phyloP scores from a whole-genome alignment of 2,888 invertebrate genomes.

The Tenodera sinensis region DNA sequence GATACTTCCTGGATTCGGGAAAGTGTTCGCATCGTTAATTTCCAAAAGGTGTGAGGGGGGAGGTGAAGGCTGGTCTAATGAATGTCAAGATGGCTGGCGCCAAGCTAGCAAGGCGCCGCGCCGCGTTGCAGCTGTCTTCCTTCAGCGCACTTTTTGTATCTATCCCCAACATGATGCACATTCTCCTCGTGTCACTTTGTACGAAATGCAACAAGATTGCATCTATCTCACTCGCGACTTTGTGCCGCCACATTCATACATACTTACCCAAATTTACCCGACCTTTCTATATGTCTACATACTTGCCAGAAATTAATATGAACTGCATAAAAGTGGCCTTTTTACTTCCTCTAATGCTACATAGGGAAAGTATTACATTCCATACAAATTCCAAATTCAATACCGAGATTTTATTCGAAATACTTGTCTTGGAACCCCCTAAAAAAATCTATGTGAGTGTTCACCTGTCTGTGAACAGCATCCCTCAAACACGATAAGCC shows the following conservation, averaged over 20 bases:
- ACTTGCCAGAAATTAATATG: too few species aligned
- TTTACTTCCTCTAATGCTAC: too few species aligned
- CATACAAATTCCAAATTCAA: too few species aligned
- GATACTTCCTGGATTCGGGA: neutral
- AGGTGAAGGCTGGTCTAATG: neutral
- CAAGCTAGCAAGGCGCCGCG: neutral
- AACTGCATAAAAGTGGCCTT: too few species aligned
- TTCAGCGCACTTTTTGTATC: neutral
- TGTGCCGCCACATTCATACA: neutral
- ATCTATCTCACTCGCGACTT: neutral
- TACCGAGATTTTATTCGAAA: too few species aligned
- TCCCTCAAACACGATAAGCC: too few species aligned
- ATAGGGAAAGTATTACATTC: too few species aligned
- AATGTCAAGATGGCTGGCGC: neutral
- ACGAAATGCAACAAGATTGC: neutral
- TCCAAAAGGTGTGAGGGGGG: neutral
- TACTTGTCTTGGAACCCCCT: too few species aligned
- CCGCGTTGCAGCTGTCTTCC: neutral
- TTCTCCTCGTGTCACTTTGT: too few species aligned
- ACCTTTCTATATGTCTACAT: too few species aligned
- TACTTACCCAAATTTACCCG: neutral
- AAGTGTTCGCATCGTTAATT: neutral
- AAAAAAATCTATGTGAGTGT: too few species aligned
- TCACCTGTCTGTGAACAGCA: too few species aligned
- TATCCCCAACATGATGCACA: neutral